These are phyloP conservation scores for Geothlypis trichas DNA, from an alignment of 2,113 vertebrate genomes.

Conservation along the genomic window DNA sequence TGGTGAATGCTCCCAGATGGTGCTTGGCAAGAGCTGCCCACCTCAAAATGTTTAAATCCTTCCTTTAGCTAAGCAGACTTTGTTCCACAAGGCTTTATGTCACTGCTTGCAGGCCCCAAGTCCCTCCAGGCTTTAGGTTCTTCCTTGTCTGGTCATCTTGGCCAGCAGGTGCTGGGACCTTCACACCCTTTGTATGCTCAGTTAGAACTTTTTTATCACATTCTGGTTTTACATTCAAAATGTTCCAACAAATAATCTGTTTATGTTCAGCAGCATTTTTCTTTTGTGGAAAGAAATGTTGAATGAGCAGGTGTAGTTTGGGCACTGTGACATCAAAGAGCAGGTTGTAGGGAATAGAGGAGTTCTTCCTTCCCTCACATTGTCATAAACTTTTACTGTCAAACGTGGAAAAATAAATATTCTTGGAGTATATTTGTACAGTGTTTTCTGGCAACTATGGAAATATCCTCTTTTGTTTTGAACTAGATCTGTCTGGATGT, in stretches of 20 bases:
- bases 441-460: background rate
- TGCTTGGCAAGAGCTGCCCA: background rate
- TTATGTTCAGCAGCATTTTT: background rate
- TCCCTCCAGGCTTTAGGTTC: background rate
- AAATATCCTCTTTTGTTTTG: background rate
- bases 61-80: background rate
- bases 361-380: background rate
- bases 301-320: background rate
- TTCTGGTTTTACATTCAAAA: background rate
- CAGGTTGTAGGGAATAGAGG: background rate
- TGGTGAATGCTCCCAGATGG: background rate
- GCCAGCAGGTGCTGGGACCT: background rate
- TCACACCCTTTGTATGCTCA: background rate
- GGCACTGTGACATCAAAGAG: background rate
- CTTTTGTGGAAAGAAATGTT: background rate
- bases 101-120: background rate
- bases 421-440: background rate
- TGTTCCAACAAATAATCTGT: background rate
- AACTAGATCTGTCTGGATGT: background rate
- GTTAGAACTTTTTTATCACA: background rate
- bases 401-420: background rate
- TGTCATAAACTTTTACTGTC: background rate
- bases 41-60: constrained; percentile 9
- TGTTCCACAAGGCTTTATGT: background rate
- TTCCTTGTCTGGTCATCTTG: background rate